Percentiles rank a stretch among this genome's conserved stretches.
Conservation (phyloP, 2,113 vertebrate genomes). For the Phalacrocorax carbo region DNA sequence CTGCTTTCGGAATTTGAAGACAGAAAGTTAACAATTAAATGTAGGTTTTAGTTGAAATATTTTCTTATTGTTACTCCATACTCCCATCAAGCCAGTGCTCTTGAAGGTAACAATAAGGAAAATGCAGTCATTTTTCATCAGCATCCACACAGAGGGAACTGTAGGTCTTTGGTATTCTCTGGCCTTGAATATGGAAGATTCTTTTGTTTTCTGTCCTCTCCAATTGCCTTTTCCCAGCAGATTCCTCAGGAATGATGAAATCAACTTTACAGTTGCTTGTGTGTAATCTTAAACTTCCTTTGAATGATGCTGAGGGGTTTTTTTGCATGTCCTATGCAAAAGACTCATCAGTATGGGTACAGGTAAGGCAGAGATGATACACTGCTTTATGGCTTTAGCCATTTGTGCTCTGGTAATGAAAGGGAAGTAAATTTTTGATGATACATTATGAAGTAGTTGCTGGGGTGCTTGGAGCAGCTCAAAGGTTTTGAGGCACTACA, state of each 20-base stretch:
- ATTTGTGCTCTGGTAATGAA: neutral
- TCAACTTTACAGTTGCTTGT: neutral
- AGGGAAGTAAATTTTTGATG: neutral
- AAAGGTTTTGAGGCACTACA: neutral
- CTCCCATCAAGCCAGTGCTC: neutral
- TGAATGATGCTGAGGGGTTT: neutral
- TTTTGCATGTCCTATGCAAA: neutral
- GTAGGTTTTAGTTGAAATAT: neutral
- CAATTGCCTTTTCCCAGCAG: neutral
- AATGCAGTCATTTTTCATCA: neutral
- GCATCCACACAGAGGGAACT: neutral
- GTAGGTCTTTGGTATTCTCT: neutral
- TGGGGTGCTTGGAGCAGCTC: neutral
- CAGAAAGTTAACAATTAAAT: neutral
- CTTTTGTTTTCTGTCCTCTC: neutral
- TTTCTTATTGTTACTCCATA: neutral
- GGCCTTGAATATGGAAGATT: neutral
- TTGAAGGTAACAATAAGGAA: neutral
- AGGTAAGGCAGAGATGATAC: neutral
- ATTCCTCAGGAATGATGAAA: neutral
- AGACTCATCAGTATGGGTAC: neutral
- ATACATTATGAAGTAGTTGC: neutral
- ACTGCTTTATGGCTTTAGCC: neutral
- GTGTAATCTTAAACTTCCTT: neutral
- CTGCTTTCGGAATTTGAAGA: neutral